Conservation (phyloP, 2,113 vertebrate genomes). For the Tragelaphus scriptus region DNA sequence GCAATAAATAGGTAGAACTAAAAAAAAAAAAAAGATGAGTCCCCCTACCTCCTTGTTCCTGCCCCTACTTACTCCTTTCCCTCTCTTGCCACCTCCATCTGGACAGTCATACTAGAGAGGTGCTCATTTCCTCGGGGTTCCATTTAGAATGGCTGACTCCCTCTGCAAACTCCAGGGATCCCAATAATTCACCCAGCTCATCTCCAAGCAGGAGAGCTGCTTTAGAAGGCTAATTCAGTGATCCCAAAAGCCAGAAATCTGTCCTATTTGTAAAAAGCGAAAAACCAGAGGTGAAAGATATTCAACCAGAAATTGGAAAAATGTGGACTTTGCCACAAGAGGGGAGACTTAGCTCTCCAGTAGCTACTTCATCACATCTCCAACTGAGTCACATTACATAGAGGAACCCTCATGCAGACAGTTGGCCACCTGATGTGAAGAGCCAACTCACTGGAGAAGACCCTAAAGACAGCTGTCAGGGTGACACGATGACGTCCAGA, state of each 20-base stretch:
- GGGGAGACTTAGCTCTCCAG: background rate
- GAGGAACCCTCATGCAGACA: background rate
- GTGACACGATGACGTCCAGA: rapidly evolving
- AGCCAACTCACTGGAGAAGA: background rate
- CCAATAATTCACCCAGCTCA: background rate
- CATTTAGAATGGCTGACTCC: background rate
- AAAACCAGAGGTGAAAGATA: background rate
- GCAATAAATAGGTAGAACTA: background rate
- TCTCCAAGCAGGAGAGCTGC: background rate
- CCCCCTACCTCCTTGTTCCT: too few relatives aligned
- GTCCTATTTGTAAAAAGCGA: background rate
- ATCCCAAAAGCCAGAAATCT: background rate
- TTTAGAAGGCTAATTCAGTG: background rate
- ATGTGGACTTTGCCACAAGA: background rate
- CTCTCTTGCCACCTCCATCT: background rate
- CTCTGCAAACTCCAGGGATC: background rate
- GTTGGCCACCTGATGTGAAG: background rate
- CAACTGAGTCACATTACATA: background rate
- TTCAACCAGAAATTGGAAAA: background rate
- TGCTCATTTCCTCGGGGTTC: background rate
- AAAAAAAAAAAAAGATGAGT: background rate
- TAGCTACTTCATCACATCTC: background rate
- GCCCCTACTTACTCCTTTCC: background rate
- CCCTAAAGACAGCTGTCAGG: background rate
- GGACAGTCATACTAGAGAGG: background rate